Evolutionary conservation across 2,888 invertebrate genomes (phyloP), one percentile per base, ranked within the genome.

Genomic region (Dastarcus helophoroides): DNA sequence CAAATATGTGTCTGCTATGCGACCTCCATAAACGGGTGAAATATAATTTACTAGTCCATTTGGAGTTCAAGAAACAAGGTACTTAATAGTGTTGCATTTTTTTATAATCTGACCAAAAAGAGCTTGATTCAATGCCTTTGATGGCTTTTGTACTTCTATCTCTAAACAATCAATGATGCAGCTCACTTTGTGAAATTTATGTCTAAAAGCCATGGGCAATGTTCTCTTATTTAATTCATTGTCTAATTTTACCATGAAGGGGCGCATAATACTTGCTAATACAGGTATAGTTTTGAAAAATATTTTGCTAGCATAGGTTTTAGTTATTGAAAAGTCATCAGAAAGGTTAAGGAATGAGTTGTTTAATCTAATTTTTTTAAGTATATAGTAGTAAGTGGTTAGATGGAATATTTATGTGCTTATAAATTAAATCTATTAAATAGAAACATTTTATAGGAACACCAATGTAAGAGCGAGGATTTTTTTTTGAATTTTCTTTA

Each of bases 11-110:
- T 31, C 31, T 10, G 13, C 22, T 13, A 16, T 12, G 30, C 42
- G 32, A 10, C 48, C 49, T 24, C 43, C 44, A 40, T 27, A 43
- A n/a, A 44, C 44, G 12, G 16, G 14, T 3, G 47, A 48, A 26
- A 48, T 39, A 37, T 37, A 47, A 36, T 38, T 46, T 3, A 44
- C 34, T 9, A 45, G 22, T 3, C 46, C 46, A 36, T 43, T 32
- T 15, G 44, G 43, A 6, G 44, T 43, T 17, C 27, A 30, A 24
- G 31, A 29, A 7, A 37, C n/a, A 16, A 37, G 30, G 7, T 36
- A 33, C 22, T 39, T 39, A 8, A 39, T 14, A 7, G 34, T 38
- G 14, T 38, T 36, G 2, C 16, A 13, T 19, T 36, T 36, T 26
- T 39, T 38, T 10, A 36, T 31, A 5, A 39, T 26, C 14, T 37